phyloP scores from a whole-genome alignment of 2,888 invertebrate species.

The Tinea semifulvella region DNA sequence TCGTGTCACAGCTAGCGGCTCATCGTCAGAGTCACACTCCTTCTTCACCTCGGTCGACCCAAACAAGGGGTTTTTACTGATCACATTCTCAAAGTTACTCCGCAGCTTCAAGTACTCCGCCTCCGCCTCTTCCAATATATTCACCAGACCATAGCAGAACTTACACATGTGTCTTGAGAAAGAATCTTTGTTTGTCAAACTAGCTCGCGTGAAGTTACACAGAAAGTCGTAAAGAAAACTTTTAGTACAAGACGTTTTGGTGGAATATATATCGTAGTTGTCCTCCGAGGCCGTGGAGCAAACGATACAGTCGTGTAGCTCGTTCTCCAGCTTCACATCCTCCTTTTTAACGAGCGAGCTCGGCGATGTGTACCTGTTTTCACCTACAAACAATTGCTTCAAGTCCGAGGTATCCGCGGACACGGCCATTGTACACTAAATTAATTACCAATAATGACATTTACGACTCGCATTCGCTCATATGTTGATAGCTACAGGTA shows the following conservation, averaged over 20 bases:
- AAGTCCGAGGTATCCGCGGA: not conserved
- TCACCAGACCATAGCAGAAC: constrained; percentile 43
- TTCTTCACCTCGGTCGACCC: constrained; percentile 29
- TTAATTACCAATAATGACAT: not conserved
- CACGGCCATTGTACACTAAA: not conserved
- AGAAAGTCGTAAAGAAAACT: constrained; percentile 36
- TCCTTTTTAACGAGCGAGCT: not conserved
- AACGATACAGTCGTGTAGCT: constrained; percentile 7
- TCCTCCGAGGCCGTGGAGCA: constrained; percentile 17
- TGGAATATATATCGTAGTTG: constrained; percentile 30
- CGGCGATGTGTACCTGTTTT: not conserved
- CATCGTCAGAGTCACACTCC: constrained; percentile 44
- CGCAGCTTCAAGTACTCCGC: constrained; percentile 44
- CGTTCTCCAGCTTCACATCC: not conserved
- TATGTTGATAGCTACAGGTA: too few relatives aligned
- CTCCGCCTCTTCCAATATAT: constrained; percentile 48
- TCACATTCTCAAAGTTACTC: constrained; percentile 43
- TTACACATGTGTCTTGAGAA: constrained; percentile 38
- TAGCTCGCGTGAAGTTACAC: constrained; percentile 32
- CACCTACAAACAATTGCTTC: not conserved
- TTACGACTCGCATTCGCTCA: too few relatives aligned
- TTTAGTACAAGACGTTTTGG: constrained; percentile 33
- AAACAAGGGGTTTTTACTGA: constrained; percentile 49
- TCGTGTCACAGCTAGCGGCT: constrained; percentile 43
- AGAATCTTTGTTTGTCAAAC: constrained; percentile 25